phyloP scores from a whole-genome alignment of 2,113 vertebrate genomes.

The Scatophagus argus region DNA sequence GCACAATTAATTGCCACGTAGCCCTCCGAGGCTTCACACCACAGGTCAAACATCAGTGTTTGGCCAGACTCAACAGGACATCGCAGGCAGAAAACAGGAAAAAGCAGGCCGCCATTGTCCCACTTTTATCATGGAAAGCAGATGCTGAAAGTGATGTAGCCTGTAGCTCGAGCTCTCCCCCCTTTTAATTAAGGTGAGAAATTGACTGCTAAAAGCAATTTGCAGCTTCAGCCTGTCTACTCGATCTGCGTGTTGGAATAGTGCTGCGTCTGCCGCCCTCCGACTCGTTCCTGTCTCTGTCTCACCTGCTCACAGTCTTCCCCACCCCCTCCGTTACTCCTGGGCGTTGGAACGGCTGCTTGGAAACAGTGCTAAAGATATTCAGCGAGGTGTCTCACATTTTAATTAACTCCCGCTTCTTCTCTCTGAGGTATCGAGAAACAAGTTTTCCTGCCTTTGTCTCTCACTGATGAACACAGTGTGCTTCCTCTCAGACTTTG shows the following conservation, averaged over 20 bases:
- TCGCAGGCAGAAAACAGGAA: background rate
- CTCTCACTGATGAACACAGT: conserved; percentile 32
- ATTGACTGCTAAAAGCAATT: conserved; percentile 85
- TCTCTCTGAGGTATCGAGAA: conserved; percentile 39
- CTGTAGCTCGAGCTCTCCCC: conserved; percentile 49
- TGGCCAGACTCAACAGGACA: conserved; percentile 46
- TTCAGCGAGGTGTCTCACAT: conserved; percentile 72
- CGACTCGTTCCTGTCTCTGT: conserved; percentile 51
- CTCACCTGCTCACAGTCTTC: conserved; percentile 43
- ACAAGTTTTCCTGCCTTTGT: conserved; percentile 49
- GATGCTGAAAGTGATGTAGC: conserved; percentile 56
- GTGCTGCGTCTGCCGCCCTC: conserved; percentile 46
- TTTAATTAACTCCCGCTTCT: conserved; percentile 73
- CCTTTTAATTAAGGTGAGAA: conserved; percentile 84
- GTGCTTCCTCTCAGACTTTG: conserved; percentile 29
- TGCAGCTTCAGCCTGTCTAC: conserved; percentile 74
- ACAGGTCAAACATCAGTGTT: conserved; percentile 54
- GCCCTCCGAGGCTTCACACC: conserved; percentile 22
- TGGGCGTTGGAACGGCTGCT: conserved; percentile 47
- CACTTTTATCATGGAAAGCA: conserved; percentile 56
- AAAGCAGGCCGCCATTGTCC: conserved; percentile 34
- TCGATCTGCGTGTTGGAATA: conserved; percentile 62
- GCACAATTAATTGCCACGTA: conserved; percentile 29
- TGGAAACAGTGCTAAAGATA: conserved; percentile 70
- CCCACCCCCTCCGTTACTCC: conserved; percentile 44